phyloP scores from a whole-genome alignment of 2,888 invertebrate genomes.

The Tricholauxania praeusta region DNA sequence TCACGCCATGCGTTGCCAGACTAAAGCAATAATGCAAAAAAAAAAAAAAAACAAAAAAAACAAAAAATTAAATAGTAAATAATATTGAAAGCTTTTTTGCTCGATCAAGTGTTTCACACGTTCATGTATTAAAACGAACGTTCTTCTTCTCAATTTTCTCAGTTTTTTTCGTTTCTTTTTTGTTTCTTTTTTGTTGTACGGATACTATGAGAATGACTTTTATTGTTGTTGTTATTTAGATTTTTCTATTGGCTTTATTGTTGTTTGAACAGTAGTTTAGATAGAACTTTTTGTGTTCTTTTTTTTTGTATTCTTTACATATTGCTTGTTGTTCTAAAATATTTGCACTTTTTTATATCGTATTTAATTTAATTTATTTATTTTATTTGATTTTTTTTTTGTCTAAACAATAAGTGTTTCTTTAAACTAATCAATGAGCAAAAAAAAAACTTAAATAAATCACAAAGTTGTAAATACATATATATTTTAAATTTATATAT shows the following conservation, averaged over 20 bases:
- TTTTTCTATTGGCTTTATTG: conserved; percentile 33
- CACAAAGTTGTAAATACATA: too few species aligned
- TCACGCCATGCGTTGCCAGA: conserved; percentile 57
- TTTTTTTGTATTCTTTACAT: conserved; percentile 28
- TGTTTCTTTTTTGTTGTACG: conserved; percentile 9
- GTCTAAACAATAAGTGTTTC: conserved; percentile 1
- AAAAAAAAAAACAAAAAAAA: background rate
- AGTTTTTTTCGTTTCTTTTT: conserved; percentile 18
- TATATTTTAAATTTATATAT: too few species aligned
- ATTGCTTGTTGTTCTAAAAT: conserved; percentile 2
- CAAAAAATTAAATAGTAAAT: background rate
- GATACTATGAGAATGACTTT: background rate
- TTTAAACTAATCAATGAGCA: background rate
- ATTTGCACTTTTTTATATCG: conserved; percentile 20
- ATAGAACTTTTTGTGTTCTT: conserved; percentile 32
- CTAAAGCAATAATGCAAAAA: conserved; percentile 22
- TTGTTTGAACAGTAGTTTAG: conserved; percentile 34
- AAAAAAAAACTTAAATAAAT: too few species aligned
- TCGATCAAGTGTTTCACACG: background rate
- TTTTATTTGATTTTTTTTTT: conserved; percentile 9
- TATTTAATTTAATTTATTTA: conserved; percentile 22
- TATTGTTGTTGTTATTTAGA: conserved; percentile 7
- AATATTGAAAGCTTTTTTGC: background rate
- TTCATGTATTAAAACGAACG: background rate
- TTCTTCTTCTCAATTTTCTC: background rate